Evolutionary conservation across 2,113 vertebrate species (phyloP), one percentile per base, ranked within the genome.

Genomic region (Halcyon malimbica): DNA sequence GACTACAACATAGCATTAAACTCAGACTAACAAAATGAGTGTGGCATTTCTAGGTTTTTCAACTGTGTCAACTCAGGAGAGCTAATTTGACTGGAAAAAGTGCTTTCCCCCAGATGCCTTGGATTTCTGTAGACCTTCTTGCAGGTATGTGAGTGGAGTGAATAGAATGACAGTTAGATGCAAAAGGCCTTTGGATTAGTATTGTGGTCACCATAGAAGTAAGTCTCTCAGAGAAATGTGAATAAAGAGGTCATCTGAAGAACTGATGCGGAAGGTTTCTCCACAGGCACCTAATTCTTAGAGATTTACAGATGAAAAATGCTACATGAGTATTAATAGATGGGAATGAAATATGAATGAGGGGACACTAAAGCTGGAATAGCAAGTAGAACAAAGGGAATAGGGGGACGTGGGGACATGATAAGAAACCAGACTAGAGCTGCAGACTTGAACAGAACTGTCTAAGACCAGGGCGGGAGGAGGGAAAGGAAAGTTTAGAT

Each of bases 241-340:
- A 86, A 94, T 90, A 83, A 92, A 93, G 95, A 92, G 50, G 84
- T 89, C 57, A 87, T 69, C 37, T 39, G 23, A 74, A 93, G 79
- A 94, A 78, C 85, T 68, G 79, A 39, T 86, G 83, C 28, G 24
- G 90, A 93, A 95, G 83, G 71, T 80, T 92, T 91, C 96, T 96
- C 68, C 56, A 89, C 82, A 92, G 90, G 68, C 88, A 81, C 54
- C 91, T 85, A 82, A 76, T 96, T 93, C 91, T 96, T 96, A 95
- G 91, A 96, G 96, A 96, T 96, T 93, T 95, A 89, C 64, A 92
- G 96, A 95, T 94, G 94, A 97, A 95, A 96, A 93, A 96, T 96
- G 85, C 75, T 93, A 62, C 79, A 69, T 37, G 78, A 74, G 57
- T 96, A 96, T 94, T 96, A 96, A 96, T 97, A 97, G 95, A 77